Evolutionary conservation across 1,140 invertebrate species (phyloP).

Genomic region (Macrobrachium nipponense): DNA sequence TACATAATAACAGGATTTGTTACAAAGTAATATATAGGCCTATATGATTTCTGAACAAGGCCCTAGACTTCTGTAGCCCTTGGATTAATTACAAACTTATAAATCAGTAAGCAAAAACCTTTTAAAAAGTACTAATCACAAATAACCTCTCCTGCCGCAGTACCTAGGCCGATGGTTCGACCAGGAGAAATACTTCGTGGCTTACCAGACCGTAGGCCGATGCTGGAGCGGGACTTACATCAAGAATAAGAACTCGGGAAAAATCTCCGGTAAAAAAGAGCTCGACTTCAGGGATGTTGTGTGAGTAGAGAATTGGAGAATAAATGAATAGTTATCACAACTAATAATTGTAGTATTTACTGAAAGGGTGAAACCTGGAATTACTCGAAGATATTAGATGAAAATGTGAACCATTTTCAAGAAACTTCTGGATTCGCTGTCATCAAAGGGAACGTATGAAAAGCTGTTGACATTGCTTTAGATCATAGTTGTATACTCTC

Average conservation of each 20-base stretch:
- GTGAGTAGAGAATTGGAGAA: slow-evolving; percentile 30
- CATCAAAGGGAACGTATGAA: no score
- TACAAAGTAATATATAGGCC: no score
- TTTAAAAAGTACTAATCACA: no score
- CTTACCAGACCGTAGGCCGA: slow-evolving; percentile 49
- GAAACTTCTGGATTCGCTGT: no score
- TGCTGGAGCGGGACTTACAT: slow-evolving; percentile 63
- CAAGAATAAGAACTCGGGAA: slow-evolving; percentile 36
- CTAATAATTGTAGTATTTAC: not conserved
- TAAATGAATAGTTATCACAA: not conserved
- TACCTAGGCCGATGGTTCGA: slow-evolving; percentile 61
- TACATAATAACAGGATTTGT: no score
- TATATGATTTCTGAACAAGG: no score
- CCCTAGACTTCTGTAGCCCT: not conserved
- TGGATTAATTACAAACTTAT: not conserved
- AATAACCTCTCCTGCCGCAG: slow-evolving; percentile 9
- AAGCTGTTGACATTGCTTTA: not conserved
- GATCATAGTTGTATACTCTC: no score
- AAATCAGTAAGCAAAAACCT: not conserved
- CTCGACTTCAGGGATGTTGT: slow-evolving; percentile 54
- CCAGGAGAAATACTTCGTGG: slow-evolving; percentile 56
- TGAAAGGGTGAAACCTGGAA: no score
- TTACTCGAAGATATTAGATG: no score
- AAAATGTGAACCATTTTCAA: no score
- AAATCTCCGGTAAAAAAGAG: slow-evolving; percentile 51